These are phyloP conservation scores for Karalla daura DNA, from an alignment of 2,797 vertebrate species.

Conservation along the genomic window DNA sequence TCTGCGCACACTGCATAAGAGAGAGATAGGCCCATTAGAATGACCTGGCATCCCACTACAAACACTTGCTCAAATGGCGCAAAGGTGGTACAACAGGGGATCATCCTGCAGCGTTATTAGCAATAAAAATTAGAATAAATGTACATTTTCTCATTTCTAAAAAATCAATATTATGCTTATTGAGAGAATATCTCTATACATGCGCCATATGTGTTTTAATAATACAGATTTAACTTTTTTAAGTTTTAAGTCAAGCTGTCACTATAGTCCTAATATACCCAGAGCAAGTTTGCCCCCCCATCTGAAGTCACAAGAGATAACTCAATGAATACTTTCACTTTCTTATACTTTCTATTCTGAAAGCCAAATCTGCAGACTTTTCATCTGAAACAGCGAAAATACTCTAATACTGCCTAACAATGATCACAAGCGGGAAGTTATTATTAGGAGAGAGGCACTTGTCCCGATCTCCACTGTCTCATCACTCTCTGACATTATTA, in stretches of 20 bases:
- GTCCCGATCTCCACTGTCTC: slow-evolving; percentile 12
- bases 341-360: slow-evolving; percentile 1
- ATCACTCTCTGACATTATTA: slow-evolving; percentile 39
- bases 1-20: slow-evolving; percentile 92
- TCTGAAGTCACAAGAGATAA: slow-evolving; percentile 4
- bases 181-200: no score
- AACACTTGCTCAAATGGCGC: no score
- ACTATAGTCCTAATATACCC: neutral
- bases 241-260: neutral
- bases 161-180: no score
- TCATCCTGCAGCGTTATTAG: no score
- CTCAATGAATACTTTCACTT: neutral
- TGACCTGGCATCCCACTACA: no score
- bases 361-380: slow-evolving; percentile 8
- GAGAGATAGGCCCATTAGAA: no score
- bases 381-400: neutral
- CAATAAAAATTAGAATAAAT: no score
- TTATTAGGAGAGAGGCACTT: slow-evolving; percentile 20
- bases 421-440: slow-evolving; percentile 21
- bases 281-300: neutral
- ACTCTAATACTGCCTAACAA: slow-evolving; percentile 13
- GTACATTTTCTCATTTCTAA: no score
- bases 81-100: no score
- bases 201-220: no score
- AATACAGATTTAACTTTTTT: no score